Evolutionary conservation across 2,888 invertebrate genomes (phyloP), one percentile per base, ranked within the genome.

Genomic region (Polia nebulosa): DNA sequence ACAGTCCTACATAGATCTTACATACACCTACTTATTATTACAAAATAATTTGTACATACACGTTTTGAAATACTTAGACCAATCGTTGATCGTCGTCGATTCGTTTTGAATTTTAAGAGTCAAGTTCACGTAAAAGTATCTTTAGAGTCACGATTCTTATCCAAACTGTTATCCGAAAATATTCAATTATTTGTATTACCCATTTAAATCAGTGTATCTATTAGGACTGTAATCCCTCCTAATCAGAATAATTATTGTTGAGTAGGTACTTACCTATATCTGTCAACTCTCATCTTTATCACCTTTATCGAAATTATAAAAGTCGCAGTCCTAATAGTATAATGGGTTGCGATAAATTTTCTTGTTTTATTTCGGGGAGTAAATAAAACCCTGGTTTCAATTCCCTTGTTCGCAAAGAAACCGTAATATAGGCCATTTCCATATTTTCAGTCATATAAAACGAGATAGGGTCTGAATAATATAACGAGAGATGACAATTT

Each of bases 211-310:
- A 25, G 39, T 57, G 52, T 41, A 52, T 45, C 7, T 45, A 66
- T 56, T 52, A 22, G 20, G 11, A 44, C 22, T 34, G 6, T 75
- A 53, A 67, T 72, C 57, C 57, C 27, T 39, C 56, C 58, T n/a
- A n/a, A 72, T 75, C 57, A 52, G 27, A 66, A 45, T 67, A n/a
- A 75, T 57, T 53, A 66, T 45, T 74, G 36, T 52, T 57, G 27
- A 52, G 45, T 41, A 59, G 17, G 32, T 53, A 39, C 15, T 9
- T 41, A 27, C 41, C 47, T 41, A 49, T 70, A 62, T 36, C 34
- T 72, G 44, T 20, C 27, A 57, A 55, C n/a, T 49, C 36, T 73
- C 65, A 25, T 36, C 20, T 63, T 73, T 56, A 72, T 70, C 63
- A 70, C 22, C 41, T n/a, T 71, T 59, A 69, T 69, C 72, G 45